These are phyloP conservation scores for Grapholita molesta DNA, from an alignment of 1,140 invertebrate species.

Conservation along the genomic window DNA sequence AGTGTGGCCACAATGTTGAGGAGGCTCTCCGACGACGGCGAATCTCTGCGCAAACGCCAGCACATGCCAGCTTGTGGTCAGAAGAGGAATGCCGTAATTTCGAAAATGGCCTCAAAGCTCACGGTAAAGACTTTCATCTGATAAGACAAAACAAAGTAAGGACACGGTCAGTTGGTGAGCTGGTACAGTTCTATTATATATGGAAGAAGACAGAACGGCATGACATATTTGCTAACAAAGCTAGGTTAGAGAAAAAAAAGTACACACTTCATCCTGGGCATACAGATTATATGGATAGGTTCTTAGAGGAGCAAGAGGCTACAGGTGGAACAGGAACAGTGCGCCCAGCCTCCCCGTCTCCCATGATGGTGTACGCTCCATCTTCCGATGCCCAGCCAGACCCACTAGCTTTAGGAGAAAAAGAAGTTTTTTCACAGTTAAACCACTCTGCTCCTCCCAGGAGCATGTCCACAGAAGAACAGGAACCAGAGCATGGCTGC, in stretches of 20 bases:
- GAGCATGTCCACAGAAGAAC: conserved; percentile 59
- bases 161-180: conserved; percentile 96
- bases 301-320: conserved; percentile 89
- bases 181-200: conserved; percentile 98
- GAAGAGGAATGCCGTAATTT: conserved; percentile 99
- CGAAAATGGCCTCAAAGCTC: conserved; percentile 94
- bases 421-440: conserved; percentile 74
- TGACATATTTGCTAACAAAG: conserved; percentile 93
- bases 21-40: conserved; percentile 93
- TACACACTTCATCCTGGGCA: conserved; percentile 91
- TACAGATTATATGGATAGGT: conserved; percentile 93
- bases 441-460: conserved; percentile 57
- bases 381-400: conserved; percentile 67
- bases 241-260: conserved; percentile 91
- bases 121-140: conserved; percentile 97
- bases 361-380: conserved; percentile 66
- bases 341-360: conserved; percentile 66
- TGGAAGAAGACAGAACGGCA: conserved; percentile 99
- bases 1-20: conserved; percentile 96
- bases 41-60: conserved; percentile 77
- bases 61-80: conserved; percentile 94
- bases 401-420: conserved; percentile 70
- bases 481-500: conserved; percentile 58
- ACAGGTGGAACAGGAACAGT: conserved; percentile 55
- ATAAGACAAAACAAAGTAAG: conserved; percentile 97